Evolutionary conservation across 2,113 vertebrate genomes (phyloP).

Genomic region (Heterochromis multidens): DNA sequence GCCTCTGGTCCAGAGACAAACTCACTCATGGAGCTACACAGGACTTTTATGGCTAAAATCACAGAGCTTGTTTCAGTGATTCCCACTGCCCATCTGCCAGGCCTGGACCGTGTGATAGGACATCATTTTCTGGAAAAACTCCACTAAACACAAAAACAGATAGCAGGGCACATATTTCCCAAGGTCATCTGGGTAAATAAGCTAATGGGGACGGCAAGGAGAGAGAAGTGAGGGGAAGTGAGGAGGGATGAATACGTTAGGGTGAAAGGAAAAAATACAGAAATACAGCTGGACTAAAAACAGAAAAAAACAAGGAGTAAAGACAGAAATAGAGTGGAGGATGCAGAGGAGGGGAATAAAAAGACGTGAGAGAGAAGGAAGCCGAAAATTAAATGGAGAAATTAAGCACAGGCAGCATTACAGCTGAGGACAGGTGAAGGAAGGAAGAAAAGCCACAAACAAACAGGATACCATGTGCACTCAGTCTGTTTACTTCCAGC

Average conservation of each 20-base stretch:
- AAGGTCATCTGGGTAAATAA: conserved; percentile 25
- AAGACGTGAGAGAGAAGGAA: not conserved
- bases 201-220: not conserved
- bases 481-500: not conserved
- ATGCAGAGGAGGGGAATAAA: not conserved
- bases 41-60: conserved; percentile 20
- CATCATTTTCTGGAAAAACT: conserved; percentile 26
- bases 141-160: conserved; percentile 44
- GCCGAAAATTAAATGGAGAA: accelerated
- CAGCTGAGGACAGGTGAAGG: conserved; percentile 19
- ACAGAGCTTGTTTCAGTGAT: not conserved
- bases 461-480: conserved; percentile 23
- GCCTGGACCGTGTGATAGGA: not conserved
- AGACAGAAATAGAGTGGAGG: not conserved
- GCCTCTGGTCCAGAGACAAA: not conserved
- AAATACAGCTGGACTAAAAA: not conserved
- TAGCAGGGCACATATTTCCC: conserved; percentile 44
- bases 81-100: conserved; percentile 2
- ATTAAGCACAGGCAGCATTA: not conserved
- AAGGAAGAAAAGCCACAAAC: conserved; percentile 4
- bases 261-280: not conserved
- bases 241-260: no score
- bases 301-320: not conserved
- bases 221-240: not conserved
- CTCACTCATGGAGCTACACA: not conserved